Evolutionary conservation across 2,888 invertebrate species (phyloP).

Genomic region (Arctia plantaginis): DNA sequence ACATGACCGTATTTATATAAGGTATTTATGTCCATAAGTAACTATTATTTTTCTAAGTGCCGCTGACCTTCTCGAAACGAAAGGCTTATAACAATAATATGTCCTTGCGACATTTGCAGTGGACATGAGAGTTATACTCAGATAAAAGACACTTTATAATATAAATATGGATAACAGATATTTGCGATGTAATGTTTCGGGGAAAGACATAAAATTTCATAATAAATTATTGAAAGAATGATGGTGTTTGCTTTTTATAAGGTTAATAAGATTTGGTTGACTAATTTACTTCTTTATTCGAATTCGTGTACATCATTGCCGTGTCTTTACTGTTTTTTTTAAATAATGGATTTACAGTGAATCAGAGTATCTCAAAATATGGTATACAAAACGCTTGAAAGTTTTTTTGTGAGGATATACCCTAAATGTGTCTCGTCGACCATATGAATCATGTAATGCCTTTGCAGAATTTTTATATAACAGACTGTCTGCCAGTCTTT

Average conservation of each 20-base stretch:
- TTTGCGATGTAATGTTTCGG: background rate
- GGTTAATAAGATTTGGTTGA: background rate
- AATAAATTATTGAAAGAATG: background rate
- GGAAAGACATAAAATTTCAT: background rate
- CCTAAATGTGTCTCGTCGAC: too few species aligned
- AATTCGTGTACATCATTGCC: background rate
- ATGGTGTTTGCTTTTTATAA: background rate
- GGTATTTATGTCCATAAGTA: background rate
- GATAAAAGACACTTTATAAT: conserved; percentile 4
- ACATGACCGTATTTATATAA: background rate
- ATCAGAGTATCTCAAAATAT: too few species aligned
- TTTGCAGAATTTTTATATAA: background rate
- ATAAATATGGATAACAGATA: too few species aligned
- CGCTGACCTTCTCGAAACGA: conserved; percentile 46
- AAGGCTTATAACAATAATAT: conserved; percentile 41
- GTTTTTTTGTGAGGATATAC: too few species aligned
- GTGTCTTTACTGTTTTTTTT: too few species aligned
- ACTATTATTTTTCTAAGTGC: conserved; percentile 39
- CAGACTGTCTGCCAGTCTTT: too few species aligned
- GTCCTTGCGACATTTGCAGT: conserved; percentile 44
- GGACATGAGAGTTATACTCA: background rate
- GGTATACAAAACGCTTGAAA: too few species aligned
- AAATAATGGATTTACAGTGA: too few species aligned
- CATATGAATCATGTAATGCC: too few species aligned
- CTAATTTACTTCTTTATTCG: background rate